phyloP scores from a whole-genome alignment of 2,888 invertebrate species.

The Tinea trinotella region DNA sequence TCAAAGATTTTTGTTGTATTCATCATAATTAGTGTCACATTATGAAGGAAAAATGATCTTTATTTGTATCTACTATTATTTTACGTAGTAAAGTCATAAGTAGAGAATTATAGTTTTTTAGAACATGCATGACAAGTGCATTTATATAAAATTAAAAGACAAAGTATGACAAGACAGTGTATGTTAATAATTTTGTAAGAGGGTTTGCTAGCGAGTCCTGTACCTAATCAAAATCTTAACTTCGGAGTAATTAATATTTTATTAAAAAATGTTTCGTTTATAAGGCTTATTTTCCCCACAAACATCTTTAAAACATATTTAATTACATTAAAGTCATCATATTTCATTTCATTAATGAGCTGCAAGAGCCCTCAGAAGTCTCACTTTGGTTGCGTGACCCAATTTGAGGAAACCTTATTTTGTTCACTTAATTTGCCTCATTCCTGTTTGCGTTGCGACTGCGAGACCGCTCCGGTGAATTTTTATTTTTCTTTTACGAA shows the following conservation, averaged over 20 bases:
- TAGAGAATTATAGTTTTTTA: too few species aligned
- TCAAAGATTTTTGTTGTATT: constrained; percentile 5
- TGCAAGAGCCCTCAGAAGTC: constrained; percentile 40
- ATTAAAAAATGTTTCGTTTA: background rate
- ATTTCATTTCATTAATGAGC: constrained; percentile 33
- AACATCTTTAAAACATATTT: constrained; percentile 9
- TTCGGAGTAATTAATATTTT: background rate
- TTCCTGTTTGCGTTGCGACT: constrained; percentile 58
- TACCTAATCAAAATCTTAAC: background rate
- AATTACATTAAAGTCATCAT: constrained; percentile 17
- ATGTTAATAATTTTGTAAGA: background rate
- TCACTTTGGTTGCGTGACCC: constrained; percentile 53
- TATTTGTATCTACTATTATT: background rate
- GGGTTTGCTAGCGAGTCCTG: background rate
- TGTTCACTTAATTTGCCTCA: constrained; percentile 65
- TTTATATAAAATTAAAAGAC: too few species aligned
- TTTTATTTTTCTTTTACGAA: constrained; percentile 52
- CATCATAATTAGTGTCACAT: constrained; percentile 7
- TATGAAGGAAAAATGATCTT: constrained; percentile 6
- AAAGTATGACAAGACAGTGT: too few species aligned
- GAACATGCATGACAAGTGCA: too few species aligned
- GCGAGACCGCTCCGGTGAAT: constrained; percentile 17
- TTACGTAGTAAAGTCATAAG: too few species aligned
- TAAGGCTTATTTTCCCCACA: background rate
- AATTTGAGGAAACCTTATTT: constrained; percentile 59